Evolutionary conservation across 2,113 vertebrate species (phyloP).

Genomic region (Raja brachyura): DNA sequence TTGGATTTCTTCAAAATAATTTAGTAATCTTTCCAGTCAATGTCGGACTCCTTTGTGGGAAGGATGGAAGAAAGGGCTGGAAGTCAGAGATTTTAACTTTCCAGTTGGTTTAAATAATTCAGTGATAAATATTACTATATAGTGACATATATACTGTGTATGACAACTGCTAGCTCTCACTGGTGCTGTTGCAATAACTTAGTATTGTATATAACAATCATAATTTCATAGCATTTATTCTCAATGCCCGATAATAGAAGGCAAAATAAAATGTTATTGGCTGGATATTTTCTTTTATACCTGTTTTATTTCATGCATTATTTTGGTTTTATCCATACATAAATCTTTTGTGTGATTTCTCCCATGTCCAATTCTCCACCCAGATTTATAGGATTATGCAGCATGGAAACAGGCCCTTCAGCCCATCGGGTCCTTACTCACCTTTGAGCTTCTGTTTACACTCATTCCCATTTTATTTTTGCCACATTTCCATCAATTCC

Average conservation of each 20-base stretch:
- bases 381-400: no score
- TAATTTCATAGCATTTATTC: neutral
- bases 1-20: no score
- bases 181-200: neutral
- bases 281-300: neutral
- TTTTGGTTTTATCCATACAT: neutral
- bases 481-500: no score
- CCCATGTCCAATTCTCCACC: neutral
- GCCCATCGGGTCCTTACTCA: no score
- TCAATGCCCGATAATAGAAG: neutral
- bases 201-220: neutral
- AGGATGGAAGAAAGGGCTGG: no score
- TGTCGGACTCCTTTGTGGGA: no score
- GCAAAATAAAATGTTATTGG: neutral
- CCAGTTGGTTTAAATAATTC: neutral
- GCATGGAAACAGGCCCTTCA: no score
- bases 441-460: no score
- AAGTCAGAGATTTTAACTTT: neutral
- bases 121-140: neutral
- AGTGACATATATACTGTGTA: neutral
- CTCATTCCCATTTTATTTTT: no score
- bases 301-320: neutral
- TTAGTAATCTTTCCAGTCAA: no score
- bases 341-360: neutral
- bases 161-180: neutral